These are phyloP conservation scores for Agelaius phoeniceus DNA, from an alignment of 2,113 vertebrate genomes.

Conservation along the genomic window DNA sequence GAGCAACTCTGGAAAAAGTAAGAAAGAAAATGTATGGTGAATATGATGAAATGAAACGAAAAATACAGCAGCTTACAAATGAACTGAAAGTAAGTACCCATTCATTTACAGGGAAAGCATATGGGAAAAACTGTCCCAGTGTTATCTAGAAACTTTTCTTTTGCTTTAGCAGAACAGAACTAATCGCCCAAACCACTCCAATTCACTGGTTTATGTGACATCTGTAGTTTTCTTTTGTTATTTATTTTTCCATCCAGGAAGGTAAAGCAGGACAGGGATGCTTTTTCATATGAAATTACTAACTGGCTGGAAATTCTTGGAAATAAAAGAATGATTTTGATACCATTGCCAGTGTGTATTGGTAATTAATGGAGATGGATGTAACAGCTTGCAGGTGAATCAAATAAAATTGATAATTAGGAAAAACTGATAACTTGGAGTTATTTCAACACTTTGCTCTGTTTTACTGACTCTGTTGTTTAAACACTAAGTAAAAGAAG, in stretches of 20 bases:
- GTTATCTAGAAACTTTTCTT: background rate
- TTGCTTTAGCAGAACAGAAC: background rate
- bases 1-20: slow-evolving; percentile 95
- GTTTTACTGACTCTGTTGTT: background rate
- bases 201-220: background rate
- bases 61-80: slow-evolving; percentile 87
- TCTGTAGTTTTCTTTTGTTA: background rate
- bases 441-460: background rate
- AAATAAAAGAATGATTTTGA: background rate
- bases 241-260: background rate
- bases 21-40: slow-evolving; percentile 93
- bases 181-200: background rate
- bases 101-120: background rate
- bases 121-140: background rate
- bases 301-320: background rate
- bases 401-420: background rate
- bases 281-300: background rate
- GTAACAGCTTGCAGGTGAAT: background rate
- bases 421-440: background rate
- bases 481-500: background rate
- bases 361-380: background rate
- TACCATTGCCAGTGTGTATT: background rate
- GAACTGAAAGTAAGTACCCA: slow-evolving; percentile 84
- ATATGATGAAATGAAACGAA: slow-evolving; percentile 94
- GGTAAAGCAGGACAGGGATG: background rate